phyloP scores from a whole-genome alignment of 2,113 vertebrate genomes.

The Hypanus sabinus region DNA sequence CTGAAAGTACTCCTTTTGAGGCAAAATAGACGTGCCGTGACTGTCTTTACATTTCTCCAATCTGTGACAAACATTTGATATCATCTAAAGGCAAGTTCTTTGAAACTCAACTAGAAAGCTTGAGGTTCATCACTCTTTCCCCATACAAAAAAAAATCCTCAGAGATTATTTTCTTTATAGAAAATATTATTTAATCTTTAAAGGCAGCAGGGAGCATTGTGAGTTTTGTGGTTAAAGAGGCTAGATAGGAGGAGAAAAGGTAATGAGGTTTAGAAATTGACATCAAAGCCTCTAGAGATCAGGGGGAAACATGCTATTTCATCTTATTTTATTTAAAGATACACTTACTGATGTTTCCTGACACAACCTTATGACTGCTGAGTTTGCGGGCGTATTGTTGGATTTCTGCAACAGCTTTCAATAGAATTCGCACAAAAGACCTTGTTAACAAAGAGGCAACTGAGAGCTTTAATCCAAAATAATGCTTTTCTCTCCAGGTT shows the following conservation, averaged over 20 bases:
- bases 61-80: background rate
- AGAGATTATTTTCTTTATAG: background rate
- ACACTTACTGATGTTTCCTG: conserved; percentile 19
- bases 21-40: background rate
- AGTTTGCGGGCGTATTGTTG: background rate
- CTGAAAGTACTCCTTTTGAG: background rate
- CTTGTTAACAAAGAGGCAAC: background rate
- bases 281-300: conserved; percentile 7
- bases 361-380: conserved; percentile 7
- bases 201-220: background rate
- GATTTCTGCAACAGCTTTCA: background rate
- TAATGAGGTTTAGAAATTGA: background rate
- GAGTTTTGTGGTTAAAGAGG: background rate
- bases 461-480: background rate
- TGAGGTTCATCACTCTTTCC: background rate
- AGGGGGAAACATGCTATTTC: background rate
- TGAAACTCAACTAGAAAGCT: background rate
- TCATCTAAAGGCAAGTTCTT: background rate
- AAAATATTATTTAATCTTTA: background rate
- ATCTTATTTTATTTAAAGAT: conserved; percentile 21
- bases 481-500: background rate
- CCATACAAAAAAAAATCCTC: background rate
- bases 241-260: background rate
- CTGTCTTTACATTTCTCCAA: background rate
- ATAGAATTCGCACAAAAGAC: background rate